phyloP scores from a whole-genome alignment of 2,797 vertebrate genomes.

The Platalea minor region DNA sequence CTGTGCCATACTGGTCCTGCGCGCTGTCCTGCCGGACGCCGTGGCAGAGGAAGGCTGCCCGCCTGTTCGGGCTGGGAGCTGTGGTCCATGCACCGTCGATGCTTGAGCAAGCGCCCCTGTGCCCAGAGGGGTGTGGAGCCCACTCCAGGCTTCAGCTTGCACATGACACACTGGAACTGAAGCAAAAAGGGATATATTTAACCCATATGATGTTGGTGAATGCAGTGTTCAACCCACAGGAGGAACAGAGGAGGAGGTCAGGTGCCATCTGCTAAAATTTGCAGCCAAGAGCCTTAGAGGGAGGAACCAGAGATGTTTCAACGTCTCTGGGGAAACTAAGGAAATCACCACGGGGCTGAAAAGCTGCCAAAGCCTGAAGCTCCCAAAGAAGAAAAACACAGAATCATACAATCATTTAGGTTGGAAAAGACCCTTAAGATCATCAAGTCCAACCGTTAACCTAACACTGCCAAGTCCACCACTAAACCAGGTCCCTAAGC shows the following conservation, averaged over 20 bases:
- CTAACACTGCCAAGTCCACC: background rate
- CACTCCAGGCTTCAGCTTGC: background rate
- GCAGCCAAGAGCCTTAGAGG: background rate
- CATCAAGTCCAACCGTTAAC: background rate
- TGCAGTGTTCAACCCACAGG: background rate
- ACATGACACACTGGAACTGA: background rate
- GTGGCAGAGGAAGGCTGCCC: background rate
- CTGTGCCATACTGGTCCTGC: background rate
- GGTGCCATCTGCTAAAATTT: background rate
- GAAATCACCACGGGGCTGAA: background rate
- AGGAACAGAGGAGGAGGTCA: slow-evolving; percentile 8
- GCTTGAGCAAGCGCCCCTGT: background rate
- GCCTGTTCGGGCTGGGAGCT: background rate
- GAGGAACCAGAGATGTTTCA: background rate
- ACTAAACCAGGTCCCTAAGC: too few relatives aligned
- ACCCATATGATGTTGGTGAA: background rate
- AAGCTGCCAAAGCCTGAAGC: background rate
- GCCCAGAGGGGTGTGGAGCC: background rate
- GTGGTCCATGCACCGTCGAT: background rate
- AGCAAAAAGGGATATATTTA: background rate
- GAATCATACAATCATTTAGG: background rate
- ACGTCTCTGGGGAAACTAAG: background rate
- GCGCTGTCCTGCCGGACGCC: rapidly evolving
- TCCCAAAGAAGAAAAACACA: background rate
- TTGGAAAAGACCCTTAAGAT: background rate